A percentile compares a stretch with the other conserved stretches of the same genome.
These are phyloP conservation scores for Zenarchopterus dispar DNA, from an alignment of 2,797 vertebrate species.

Conservation along the genomic window DNA sequence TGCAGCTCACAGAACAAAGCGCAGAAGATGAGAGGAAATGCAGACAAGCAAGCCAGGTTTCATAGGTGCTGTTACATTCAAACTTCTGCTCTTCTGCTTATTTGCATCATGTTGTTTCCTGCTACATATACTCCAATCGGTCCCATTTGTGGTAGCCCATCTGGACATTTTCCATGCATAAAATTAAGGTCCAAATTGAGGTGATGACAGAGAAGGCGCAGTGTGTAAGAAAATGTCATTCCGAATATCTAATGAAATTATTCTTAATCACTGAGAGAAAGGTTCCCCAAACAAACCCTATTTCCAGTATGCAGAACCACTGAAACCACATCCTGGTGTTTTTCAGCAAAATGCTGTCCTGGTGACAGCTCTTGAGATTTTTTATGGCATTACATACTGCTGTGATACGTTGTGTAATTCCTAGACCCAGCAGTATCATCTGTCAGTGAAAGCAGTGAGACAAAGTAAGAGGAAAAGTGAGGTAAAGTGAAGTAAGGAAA, in stretches of 20 bases:
- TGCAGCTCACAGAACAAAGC: constrained; percentile 12
- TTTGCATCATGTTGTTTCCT: constrained; percentile 53
- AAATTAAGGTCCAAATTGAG: constrained; percentile 40
- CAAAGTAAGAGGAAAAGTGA: constrained; percentile 36
- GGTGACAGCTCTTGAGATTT: constrained; percentile 44
- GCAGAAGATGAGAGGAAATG: constrained; percentile 9
- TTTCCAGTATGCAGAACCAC: constrained; percentile 28
- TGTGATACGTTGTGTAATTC: constrained; percentile 36
- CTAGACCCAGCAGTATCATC: constrained; percentile 26
- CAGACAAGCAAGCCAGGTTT: constrained; percentile 11
- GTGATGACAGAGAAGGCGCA: constrained; percentile 52
- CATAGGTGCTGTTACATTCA: constrained; percentile 10
- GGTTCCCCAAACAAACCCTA: constrained; percentile 58
- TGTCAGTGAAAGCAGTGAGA: constrained; percentile 37
- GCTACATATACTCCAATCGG: constrained; percentile 43
- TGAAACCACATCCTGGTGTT: constrained; percentile 67
- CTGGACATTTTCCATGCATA: constrained; percentile 14
- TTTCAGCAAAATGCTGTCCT: constrained; percentile 59
- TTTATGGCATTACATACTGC: constrained; percentile 18
- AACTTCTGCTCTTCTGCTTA: constrained; percentile 39
- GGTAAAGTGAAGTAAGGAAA: constrained; percentile 46
- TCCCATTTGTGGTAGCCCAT: constrained; percentile 32
- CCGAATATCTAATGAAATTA: constrained; percentile 54
- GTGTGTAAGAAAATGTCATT: constrained; percentile 32
- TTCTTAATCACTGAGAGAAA: constrained; percentile 63